phyloP scores from a whole-genome alignment of 2,888 invertebrate genomes.

The Lasioglossum marginatum region DNA sequence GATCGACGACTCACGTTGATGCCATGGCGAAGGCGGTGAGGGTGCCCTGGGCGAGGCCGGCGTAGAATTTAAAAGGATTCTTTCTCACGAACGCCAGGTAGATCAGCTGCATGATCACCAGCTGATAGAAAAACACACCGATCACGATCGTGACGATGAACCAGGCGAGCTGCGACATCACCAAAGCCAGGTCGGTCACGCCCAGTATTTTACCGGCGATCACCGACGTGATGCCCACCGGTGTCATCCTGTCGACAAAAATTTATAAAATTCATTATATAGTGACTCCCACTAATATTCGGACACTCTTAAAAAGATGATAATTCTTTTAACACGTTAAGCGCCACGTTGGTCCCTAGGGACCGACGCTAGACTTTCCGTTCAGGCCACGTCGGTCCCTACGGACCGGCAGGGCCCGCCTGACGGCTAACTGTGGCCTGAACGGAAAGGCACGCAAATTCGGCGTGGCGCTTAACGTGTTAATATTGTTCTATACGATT shows the following conservation, averaged over 20 bases:
- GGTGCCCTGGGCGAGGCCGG: slow-evolving; percentile 92
- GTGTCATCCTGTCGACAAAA: slow-evolving; percentile 87
- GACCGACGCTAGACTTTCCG: too few relatives aligned
- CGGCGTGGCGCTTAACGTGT: too few relatives aligned
- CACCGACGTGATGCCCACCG: slow-evolving; percentile 93
- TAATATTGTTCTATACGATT: too few relatives aligned
- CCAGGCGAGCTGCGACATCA: slow-evolving; percentile 85
- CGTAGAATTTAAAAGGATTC: slow-evolving; percentile 95
- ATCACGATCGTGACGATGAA: slow-evolving; percentile 93
- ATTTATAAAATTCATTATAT: too few relatives aligned
- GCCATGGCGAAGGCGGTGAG: slow-evolving; percentile 96
- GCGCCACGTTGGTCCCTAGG: too few relatives aligned
- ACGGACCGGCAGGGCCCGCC: too few relatives aligned
- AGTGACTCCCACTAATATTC: too few relatives aligned
- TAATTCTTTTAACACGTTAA: too few relatives aligned
- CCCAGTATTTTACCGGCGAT: slow-evolving; percentile 93
- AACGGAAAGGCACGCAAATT: too few relatives aligned
- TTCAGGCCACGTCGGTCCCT: too few relatives aligned
- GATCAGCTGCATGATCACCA: slow-evolving; percentile 93
- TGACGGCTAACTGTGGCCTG: too few relatives aligned
- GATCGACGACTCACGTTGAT: slow-evolving; percentile 91
- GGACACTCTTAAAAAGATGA: too few relatives aligned
- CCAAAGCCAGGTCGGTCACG: slow-evolving; percentile 88
- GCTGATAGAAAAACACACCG: slow-evolving; percentile 93
- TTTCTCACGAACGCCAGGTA: slow-evolving; percentile 92